Base-by-base conservation (phyloP, 2,888 invertebrate species). In the Ophioninae sp. region DNA sequence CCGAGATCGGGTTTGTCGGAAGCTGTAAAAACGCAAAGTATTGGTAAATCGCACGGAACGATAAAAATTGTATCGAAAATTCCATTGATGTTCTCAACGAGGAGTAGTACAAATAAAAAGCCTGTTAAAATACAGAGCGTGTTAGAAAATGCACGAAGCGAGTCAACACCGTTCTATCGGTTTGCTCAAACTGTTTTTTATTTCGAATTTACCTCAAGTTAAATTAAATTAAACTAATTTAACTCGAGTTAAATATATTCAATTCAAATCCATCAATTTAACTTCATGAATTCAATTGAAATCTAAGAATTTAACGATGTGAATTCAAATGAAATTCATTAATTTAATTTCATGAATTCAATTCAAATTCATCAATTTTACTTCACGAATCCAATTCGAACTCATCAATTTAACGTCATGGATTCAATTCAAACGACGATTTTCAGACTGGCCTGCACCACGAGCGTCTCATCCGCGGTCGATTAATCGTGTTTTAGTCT, bases 1-100 rank as follows among this genome's bases (percentile, higher is more conserved):
- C 97, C 98, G 69, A 97, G 94, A 93, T 97, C 96, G 2, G 97
- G 96, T 90, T 97, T 97, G 93, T 97, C 97, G 79, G 97, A 97
- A 59, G 97, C 97, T 97, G 93, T 6, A 88, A 89, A 81, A 76
- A 73, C 76, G 74, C 81, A 81, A 67, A 72, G 56, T 67, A 17
- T 51, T 17, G 51, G 17, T 51, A 51, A 37, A 30, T 6, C 9
- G 0, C 13, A 20, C 20, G 7, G 30, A 37, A 59, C 30, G 23
- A 17, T 7, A 63, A 30, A 44, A 73, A 63, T 73, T 23, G 41
- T 64, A 20, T 37, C 51, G 64, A 59, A 71, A 37, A 71, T 56
- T 79, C 51, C 63, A 74, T 69, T 44, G 23, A 73, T 69, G 64
- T 71, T 30, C 20, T 65, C 65, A 44, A 73, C 82, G 64, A 63